Evolutionary conservation across 2,888 invertebrate species (phyloP).

Genomic region (Parapristionchus giblindavisi): DNA sequence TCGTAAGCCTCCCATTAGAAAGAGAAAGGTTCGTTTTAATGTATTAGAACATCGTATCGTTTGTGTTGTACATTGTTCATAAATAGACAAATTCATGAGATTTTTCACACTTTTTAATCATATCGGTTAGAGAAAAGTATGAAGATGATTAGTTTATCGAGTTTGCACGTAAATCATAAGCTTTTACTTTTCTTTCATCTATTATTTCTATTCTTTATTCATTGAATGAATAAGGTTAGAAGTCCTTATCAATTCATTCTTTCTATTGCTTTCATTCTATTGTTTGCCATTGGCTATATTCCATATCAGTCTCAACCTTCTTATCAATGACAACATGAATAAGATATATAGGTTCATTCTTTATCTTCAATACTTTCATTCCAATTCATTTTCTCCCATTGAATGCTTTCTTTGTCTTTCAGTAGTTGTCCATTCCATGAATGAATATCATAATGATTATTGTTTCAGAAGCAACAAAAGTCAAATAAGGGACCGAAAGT

Average conservation of each 20-base stretch:
- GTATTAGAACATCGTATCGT: not conserved
- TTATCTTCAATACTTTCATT: conserved; percentile 9
- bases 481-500: not conserved
- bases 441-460: not conserved
- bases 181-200: too few relatives aligned
- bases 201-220: too few relatives aligned
- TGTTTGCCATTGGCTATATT: conserved; percentile 21
- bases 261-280: conserved; percentile 5
- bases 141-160: too few relatives aligned
- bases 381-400: not conserved
- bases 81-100: too few relatives aligned
- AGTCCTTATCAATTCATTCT: not conserved
- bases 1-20: conserved; percentile 8
- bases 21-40: conserved; percentile 26
- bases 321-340: not conserved
- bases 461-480: conserved; percentile 35
- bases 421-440: not conserved
- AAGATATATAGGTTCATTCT: not conserved
- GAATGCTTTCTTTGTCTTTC: not conserved
- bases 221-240: too few relatives aligned
- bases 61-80: too few relatives aligned
- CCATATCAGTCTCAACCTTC: conserved; percentile 3
- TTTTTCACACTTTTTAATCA: too few relatives aligned
- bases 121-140: too few relatives aligned
- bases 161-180: too few relatives aligned